Evolutionary conservation across 2,797 vertebrate genomes (phyloP), one percentile per base, ranked within the genome.

Genomic region (Merluccius polli): DNA sequence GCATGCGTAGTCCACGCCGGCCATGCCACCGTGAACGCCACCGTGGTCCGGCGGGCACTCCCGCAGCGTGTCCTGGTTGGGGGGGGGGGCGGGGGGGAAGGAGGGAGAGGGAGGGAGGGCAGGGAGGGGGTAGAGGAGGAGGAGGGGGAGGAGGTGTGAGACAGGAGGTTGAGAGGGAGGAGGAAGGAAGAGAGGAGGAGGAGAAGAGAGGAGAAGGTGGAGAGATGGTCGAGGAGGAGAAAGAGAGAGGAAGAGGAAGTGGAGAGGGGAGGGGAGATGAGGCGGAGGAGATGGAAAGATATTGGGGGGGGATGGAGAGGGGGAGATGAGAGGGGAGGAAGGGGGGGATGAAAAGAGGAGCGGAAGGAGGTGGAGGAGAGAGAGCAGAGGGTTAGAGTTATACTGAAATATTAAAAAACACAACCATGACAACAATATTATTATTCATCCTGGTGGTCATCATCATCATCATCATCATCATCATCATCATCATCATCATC

Each of bases 1-100:
- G 92, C 98, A 99, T 91, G 94, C 95, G 84, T 96, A 96, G 89
- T 99, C 97, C 59, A 95, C 95, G 0, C 94, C 93, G 1, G 81
- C 81, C 52, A 41, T 2, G 2, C 13, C 52, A n/a, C 52, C 52
- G 44, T 15, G 44, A 21, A 48, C 44, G 44, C 44, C 44, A 81
- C 73, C 63, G 44, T 89, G 81, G 79, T 91, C 92, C 16, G 89
- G 87, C 71, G 96, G 96, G 88, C 98, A 99, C 89, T 98, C 97
- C 48, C 98, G 95, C 84, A 99, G 93, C 1, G 97, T 99, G 87
- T 98, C 98, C 98, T 99, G 90, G 76, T 11, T 32, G 68, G 21
- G 48, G 69, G 21, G 69, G 38, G 15, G 18, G 52, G 24, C 0
- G 70, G 16, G n/a, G 27, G 18, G 41, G 30, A 15, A 7, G 68